These are phyloP conservation scores for Drosophila parabipectinata DNA, from an alignment of 1,140 invertebrate genomes.

Conservation along the genomic window DNA sequence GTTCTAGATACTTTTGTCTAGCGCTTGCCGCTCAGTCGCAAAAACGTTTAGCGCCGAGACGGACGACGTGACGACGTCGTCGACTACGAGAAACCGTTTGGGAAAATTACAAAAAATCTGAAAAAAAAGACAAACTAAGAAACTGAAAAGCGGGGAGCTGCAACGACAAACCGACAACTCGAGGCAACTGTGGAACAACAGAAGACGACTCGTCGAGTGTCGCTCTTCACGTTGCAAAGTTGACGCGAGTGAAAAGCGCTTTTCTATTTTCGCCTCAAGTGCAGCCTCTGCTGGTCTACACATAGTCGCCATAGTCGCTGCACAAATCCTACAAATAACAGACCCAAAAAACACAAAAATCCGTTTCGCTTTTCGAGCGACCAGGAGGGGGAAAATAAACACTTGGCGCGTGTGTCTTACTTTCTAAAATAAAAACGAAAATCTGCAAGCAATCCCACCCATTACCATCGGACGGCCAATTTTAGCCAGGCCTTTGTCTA, in stretches of 20 bases:
- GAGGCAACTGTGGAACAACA: constrained; percentile 21
- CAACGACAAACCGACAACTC: constrained; percentile 24
- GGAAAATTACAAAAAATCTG: constrained; percentile 39
- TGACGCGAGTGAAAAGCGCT: constrained; percentile 73
- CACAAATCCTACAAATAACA: constrained; percentile 16
- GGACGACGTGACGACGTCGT: constrained; percentile 45
- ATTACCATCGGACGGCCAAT: constrained; percentile 19
- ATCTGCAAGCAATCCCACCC: constrained; percentile 32
- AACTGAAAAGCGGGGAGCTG: constrained; percentile 11
- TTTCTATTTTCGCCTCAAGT: constrained; percentile 82
- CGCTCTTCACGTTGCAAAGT: constrained; percentile 58
- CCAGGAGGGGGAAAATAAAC: constrained; percentile 26
- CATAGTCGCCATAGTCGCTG: background rate
- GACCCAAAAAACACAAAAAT: constrained; percentile 14
- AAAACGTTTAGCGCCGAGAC: constrained; percentile 75
- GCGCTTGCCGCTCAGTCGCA: constrained; percentile 69
- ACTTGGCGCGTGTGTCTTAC: constrained; percentile 70
- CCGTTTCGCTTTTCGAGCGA: constrained; percentile 17
- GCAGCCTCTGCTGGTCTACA: constrained; percentile 33
- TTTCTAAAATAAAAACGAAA: constrained; percentile 72
- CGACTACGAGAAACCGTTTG: constrained; percentile 32
- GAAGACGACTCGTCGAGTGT: constrained; percentile 38
- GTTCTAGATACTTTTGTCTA: constrained; percentile 83
- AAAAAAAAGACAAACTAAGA: constrained; percentile 12
- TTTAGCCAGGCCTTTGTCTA: constrained; percentile 28